Base-by-base conservation (phyloP, 1,140 invertebrate genomes). In the Adelges cooleyi region DNA sequence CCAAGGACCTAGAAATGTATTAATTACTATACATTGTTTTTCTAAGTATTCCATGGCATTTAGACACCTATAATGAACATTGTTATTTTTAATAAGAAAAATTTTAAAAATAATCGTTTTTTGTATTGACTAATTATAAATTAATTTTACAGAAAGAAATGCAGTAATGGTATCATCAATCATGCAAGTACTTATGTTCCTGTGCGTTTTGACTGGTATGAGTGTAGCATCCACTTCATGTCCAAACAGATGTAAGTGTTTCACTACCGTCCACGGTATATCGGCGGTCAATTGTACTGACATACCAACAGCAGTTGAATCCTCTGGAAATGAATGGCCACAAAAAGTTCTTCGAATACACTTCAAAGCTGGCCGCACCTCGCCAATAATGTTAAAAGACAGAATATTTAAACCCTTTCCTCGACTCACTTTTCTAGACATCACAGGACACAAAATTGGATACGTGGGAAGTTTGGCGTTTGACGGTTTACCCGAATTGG, bases 71-170 rank as follows among this genome's bases (percentile, higher is more conserved):
- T n/a, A n/a, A n/a, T n/a, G n/a, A n/a, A n/a, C n/a, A n/a, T n/a
- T n/a, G n/a, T n/a, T n/a, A n/a, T n/a, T n/a, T n/a, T n/a, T n/a
- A n/a, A n/a, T n/a, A n/a, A n/a, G n/a, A n/a, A n/a, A n/a, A n/a
- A n/a, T n/a, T n/a, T n/a, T n/a, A n/a, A n/a, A n/a, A n/a, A n/a
- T n/a, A n/a, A n/a, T n/a, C n/a, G n/a, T n/a, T n/a, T n/a, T n/a
- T n/a, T n/a, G n/a, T n/a, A n/a, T n/a, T n/a, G n/a, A n/a, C n/a
- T n/a, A n/a, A n/a, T n/a, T n/a, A n/a, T n/a, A n/a, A n/a, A n/a
- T n/a, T n/a, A 6, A 33, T 33, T 33, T 59, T 59, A 23, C 17
- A 62, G 56, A 25, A 59, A 59, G 40, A 62, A 48, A 62, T 62
- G 56, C 56, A 48, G 42, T 48, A 23, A 44, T 62, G 56, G 44